These are phyloP conservation scores for Uloborus plumipes DNA, from an alignment of 2,888 invertebrate genomes.

Conservation along the genomic window DNA sequence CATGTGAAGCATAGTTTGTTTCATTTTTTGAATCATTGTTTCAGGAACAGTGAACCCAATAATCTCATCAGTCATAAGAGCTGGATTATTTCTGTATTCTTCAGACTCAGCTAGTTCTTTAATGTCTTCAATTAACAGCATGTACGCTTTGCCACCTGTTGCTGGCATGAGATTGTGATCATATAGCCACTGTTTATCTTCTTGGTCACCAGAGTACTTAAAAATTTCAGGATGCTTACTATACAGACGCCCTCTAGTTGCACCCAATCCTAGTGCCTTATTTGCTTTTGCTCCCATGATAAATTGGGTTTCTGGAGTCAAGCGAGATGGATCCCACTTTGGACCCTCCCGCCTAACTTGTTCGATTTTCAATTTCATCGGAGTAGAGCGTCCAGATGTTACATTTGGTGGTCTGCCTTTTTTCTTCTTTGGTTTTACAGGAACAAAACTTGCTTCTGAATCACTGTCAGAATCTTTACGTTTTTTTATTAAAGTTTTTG, in stretches of 20 bases:
- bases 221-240: conserved; percentile 83
- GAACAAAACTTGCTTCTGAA: conserved; percentile 67
- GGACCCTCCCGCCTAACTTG: conserved; percentile 71
- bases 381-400: conserved; percentile 68
- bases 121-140: conserved; percentile 84
- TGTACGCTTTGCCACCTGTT: conserved; percentile 84
- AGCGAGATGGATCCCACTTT: conserved; percentile 81
- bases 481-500: conserved; percentile 76
- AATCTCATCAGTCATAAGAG: conserved; percentile 75
- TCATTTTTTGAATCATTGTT: conserved; percentile 83
- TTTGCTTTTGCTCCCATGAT: conserved; percentile 80
- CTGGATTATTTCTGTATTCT: conserved; percentile 75
- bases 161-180: conserved; percentile 83
- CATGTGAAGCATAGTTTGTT: conserved; percentile 76
- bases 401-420: conserved; percentile 75
- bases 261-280: conserved; percentile 80
- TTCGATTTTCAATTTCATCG: conserved; percentile 69
- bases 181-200: conserved; percentile 85
- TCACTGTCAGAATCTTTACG: conserved; percentile 75
- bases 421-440: conserved; percentile 73
- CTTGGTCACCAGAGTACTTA: conserved; percentile 82
- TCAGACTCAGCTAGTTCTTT: conserved; percentile 81
- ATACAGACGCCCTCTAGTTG: conserved; percentile 82
- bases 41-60: conserved; percentile 83
- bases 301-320: conserved; percentile 81